phyloP scores from a whole-genome alignment of 1,140 invertebrate genomes.

The Tenebrio molitor region DNA sequence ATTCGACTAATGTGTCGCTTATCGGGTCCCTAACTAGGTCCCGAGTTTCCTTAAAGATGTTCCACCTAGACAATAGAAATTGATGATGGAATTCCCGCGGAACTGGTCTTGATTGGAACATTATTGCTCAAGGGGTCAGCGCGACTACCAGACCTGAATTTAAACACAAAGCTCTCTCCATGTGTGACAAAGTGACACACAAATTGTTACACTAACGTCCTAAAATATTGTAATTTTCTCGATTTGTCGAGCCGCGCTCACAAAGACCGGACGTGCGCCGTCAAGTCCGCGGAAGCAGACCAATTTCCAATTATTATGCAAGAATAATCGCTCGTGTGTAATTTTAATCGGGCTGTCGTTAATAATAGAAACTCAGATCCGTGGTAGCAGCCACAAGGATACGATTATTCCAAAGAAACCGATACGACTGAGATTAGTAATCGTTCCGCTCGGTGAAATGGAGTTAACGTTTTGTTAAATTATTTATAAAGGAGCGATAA shows the following conservation, averaged over 20 bases:
- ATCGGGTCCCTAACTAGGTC: not conserved
- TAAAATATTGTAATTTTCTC: slow-evolving; percentile 3
- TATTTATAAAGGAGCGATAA: slow-evolving; percentile 12
- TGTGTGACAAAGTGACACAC: slow-evolving; percentile 31
- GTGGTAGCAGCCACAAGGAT: not conserved
- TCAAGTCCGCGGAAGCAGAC: not conserved
- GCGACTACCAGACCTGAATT: slow-evolving; percentile 4
- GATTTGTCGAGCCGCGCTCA: not conserved
- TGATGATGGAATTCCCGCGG: slow-evolving; percentile 7
- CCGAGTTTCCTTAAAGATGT: not conserved
- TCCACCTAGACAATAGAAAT: slow-evolving; percentile 1
- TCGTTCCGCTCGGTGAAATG: not conserved
- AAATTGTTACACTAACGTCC: slow-evolving; percentile 5
- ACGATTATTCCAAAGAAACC: not conserved
- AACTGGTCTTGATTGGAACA: slow-evolving; percentile 5
- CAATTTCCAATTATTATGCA: slow-evolving; percentile 3
- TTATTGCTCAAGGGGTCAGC: slow-evolving; percentile 15
- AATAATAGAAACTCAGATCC: not conserved
- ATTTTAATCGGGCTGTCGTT: not conserved
- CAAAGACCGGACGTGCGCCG: not conserved
- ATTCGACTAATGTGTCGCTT: not conserved
- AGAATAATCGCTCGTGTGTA: not conserved
- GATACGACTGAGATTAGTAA: not conserved
- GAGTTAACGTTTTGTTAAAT: slow-evolving; percentile 12
- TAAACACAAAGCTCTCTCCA: slow-evolving; percentile 30